Base-by-base conservation (phyloP, 2,797 vertebrate species). In the Syngnathus rostellatus region DNA sequence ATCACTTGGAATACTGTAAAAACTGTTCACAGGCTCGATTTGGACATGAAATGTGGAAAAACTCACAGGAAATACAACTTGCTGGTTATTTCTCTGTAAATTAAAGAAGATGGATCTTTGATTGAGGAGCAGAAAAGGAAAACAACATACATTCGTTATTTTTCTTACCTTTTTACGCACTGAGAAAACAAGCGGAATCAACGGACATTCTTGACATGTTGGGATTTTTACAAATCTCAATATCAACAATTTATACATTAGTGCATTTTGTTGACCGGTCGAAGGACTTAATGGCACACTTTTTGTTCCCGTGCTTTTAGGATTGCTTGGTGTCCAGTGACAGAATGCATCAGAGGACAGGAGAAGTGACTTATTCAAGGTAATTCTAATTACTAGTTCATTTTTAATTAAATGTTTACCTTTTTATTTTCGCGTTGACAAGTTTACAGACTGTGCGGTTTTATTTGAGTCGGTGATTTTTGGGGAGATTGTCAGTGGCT, bases 341-440 rank as follows among this genome's bases (percentile, higher is more conserved):
- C 72, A 72, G 46, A 0, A 77, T 77, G 79, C 73, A 63, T 69
- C 78, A 76, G 66, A 77, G 53, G 76, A n/a, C n/a, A n/a, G n/a
- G 68, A 82, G 76, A 64, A 63, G 1, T 79, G 86, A 89, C 85
- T 86, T 81, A 70, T 69, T 73, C 57, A 72, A 90, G 91, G 90
- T 87, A 91, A 89, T 81, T 65, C 14, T 6, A 25, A 25, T 25
- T 25, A 25, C 25, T 25, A 25, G 2, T 55, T 31, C 0, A 1
- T 2, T 45, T 69, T 65, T 17, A 2, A 37, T 37, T 17, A 57
- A 31, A 37, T 55, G 53, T 14, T 25, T 25, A 12, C 10, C 23
- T 8, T 58, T 55, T 38, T 38, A 21, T 58, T 58, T 58, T 7
- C 31, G 5, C 25, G 14, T 58, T 58, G 12, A 38, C 25, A 58